phyloP scores from a whole-genome alignment of 2,888 invertebrate species.

The Chrysolina americana region DNA sequence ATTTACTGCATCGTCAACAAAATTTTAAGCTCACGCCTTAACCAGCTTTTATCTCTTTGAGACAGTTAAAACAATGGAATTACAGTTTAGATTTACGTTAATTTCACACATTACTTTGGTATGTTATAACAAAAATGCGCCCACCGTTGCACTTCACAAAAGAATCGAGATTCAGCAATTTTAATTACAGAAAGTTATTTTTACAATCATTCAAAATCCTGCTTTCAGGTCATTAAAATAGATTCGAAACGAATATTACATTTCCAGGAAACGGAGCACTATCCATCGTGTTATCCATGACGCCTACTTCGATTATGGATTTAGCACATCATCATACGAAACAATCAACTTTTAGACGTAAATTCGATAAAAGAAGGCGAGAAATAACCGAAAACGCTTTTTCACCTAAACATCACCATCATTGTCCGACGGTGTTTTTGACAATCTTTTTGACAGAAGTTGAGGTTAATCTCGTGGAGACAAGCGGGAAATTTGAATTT shows the following conservation, averaged over 20 bases:
- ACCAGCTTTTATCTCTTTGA: conserved; percentile 33
- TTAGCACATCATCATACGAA: conserved; percentile 43
- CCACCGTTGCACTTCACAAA: conserved; percentile 28
- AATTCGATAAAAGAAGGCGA: conserved; percentile 33
- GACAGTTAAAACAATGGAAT: not conserved
- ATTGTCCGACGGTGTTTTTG: conserved; percentile 41
- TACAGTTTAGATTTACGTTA: conserved; percentile 16
- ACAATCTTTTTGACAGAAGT: conserved; percentile 45
- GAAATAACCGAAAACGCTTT: conserved; percentile 40
- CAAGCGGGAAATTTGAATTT: conserved; percentile 46
- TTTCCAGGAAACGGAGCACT: conserved; percentile 52
- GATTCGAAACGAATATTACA: conserved; percentile 47
- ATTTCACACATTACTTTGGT: conserved; percentile 20
- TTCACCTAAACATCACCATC: conserved; percentile 45
- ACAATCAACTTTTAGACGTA: conserved; percentile 30
- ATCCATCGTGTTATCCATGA: conserved; percentile 58
- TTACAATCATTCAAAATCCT: conserved; percentile 40
- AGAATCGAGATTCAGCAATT: conserved; percentile 30
- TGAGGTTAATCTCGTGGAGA: conserved; percentile 42
- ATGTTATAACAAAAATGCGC: conserved; percentile 21
- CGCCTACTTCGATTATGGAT: conserved; percentile 31
- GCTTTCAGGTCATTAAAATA: conserved; percentile 49
- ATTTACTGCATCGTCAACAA: conserved; percentile 13
- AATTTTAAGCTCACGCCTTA: conserved; percentile 44
- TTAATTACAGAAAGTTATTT: conserved; percentile 53